Percentiles rank a stretch among this genome's conserved stretches.
Evolutionary conservation across 92 coral and sea anemone genomes (phyloP).

Genomic region (Bergia sp.): DNA sequence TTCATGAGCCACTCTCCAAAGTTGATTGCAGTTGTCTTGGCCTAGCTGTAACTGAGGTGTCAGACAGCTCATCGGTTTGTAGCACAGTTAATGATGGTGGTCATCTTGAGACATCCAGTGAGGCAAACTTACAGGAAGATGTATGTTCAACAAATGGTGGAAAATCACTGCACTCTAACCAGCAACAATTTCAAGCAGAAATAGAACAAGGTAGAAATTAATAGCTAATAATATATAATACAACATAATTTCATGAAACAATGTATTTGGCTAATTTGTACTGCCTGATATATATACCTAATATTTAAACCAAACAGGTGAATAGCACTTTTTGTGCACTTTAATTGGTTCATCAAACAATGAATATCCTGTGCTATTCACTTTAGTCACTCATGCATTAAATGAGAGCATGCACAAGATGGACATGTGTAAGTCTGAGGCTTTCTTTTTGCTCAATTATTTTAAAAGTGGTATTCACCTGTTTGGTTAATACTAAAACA

Average conservation of each 20-base stretch:
- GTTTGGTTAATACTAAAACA: no score
- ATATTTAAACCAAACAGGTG: no score
- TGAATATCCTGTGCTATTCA: no score
- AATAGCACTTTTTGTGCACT: no score
- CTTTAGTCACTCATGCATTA: no score
- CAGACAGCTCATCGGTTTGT: neutral
- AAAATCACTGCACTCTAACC: neutral
- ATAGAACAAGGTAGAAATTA: slow-evolving; percentile 34
- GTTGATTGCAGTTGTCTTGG: slow-evolving; percentile 48
- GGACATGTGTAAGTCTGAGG: no score
- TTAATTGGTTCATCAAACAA: no score
- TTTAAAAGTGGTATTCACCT: no score
- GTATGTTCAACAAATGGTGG: neutral
- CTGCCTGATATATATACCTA: no score
- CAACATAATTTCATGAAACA: neutral
- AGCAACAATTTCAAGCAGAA: neutral
- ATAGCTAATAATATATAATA: neutral
- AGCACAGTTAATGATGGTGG: neutral
- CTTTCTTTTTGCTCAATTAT: no score
- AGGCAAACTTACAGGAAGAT: neutral
- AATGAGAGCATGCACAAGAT: no score
- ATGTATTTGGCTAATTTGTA: no score
- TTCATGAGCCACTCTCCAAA: slow-evolving; percentile 85
- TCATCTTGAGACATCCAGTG: neutral
- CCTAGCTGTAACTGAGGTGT: slow-evolving; percentile 16